Base-by-base conservation (phyloP, 2,113 vertebrate species). In the Vireo altiloquus region DNA sequence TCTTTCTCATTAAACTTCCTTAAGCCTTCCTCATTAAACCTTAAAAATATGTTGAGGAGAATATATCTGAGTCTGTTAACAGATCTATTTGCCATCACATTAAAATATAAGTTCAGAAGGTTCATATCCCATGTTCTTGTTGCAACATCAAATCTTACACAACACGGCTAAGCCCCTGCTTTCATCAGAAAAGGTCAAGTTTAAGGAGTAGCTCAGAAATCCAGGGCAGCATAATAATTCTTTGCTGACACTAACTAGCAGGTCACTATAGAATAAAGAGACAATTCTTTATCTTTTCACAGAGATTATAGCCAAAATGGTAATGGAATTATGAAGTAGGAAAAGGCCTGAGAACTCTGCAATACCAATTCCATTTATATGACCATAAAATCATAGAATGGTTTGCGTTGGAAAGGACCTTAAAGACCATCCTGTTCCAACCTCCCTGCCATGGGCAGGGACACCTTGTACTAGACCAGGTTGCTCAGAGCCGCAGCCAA, bases 111-210 rank as follows among this genome's bases (percentile, higher is more conserved):
- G 49, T 78, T 89, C 47, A 82, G 33, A 39, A 8, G 8, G 78
- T 68, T 88, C 53, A 46, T n/a, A 52, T 6, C 13, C 25, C 4
- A 0, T 42, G 75, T 70, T 70, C 88, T 77, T 47, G n/a, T 66
- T 89, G 42, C 84, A 59, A 82, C 61, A 79, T 40, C 70, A 74
- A 61, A 68, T 42, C 65, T 75, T 68, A 47, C 19, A 61, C 46
- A 82, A 49, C 59, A 49, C 0, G 0, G 12, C 44, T 89, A 66
- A 77, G 74, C 40, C 35, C 61, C 35, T 39, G 47, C 90, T 94
- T 94, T 95, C 44, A 61, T 88, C 42, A 84, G 92, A 92, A 91
- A n/a, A 93, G 94, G 52, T 77, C 35, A 94, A 66, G 20, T 39
- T 77, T 68, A 90, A 83, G 50, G 39, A 74, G 44, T 6, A 42